Evolutionary conservation across 2,888 invertebrate species (phyloP), one percentile per base, ranked within the genome.

Genomic region (Camptogramma bilineatum): DNA sequence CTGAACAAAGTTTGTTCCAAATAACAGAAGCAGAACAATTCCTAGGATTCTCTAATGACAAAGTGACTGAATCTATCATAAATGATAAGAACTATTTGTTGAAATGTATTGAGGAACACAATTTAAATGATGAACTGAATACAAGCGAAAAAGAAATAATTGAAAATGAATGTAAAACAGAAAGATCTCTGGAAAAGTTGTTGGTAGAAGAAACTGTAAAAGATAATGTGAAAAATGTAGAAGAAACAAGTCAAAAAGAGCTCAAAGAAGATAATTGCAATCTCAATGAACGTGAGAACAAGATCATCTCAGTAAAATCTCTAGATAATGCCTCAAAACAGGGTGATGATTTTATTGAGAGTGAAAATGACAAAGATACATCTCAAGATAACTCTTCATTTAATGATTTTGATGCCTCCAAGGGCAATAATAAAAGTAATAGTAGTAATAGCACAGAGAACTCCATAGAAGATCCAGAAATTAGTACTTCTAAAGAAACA

Each of bases 1-100:
- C 34, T 59, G 76, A 78, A 68, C 60, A 71, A 13, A 79, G 72
- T 73, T 73, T 74, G 1, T 69, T 81, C 0, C 75, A 81, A 73
- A 80, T 68, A 28, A 82, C 83, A 58, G 84, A 86, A 67, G 48
- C 62, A 31, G 81, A 85, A 70, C 83, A 83, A 62, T 84, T 87
- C 72, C 65, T 80, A 17, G 88, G 87, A 1, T 88, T 88, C 66
- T 65, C 80, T 62, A 57, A 60, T 54, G 31, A 64, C n/a, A 50
- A 53, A 44, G 54, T 63, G 13, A 53, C 39, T 47, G 61, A 52
- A 31, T 44, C 53, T 50, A 53, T 60, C 7, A 56, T 19, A 47
- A 28, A 55, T 10, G 47, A 61, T 21, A 44, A 51, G 16, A 24
- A 28, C 8, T 42, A 42, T 47, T 47, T 62, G 24, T 17, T 66